phyloP scores from a whole-genome alignment of 2,888 invertebrate genomes.

The Tanytarsus gracilentus region DNA sequence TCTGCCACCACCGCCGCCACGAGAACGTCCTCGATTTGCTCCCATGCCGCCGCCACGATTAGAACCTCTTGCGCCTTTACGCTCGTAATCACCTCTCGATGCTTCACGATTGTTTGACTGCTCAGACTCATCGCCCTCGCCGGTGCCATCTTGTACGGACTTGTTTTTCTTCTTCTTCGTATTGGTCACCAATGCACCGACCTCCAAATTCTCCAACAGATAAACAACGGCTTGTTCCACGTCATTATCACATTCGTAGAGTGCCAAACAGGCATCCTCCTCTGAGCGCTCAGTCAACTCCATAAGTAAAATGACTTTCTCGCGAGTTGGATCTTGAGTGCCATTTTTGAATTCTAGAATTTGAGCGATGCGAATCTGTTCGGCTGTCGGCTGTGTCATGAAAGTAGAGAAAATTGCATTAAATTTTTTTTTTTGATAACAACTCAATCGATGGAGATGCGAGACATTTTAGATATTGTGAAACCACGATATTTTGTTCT shows the following conservation, averaged over 20 bases:
- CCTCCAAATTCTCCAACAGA: conserved; percentile 42
- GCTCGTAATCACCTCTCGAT: conserved; percentile 35
- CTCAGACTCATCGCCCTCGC: conserved; percentile 42
- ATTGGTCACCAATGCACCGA: conserved; percentile 73
- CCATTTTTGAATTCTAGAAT: conserved; percentile 63
- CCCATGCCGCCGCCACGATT: conserved; percentile 1
- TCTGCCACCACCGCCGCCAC: conserved; percentile 44
- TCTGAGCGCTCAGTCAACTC: conserved; percentile 84
- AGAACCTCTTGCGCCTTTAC: not conserved
- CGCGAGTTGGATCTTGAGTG: conserved; percentile 53
- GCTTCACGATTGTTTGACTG: conserved; percentile 34
- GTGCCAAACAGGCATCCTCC: conserved; percentile 84
- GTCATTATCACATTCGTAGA: conserved; percentile 89
- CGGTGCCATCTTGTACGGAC: conserved; percentile 49
- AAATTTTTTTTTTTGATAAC: too few species aligned
- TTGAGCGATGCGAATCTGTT: conserved; percentile 76
- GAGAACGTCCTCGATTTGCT: conserved; percentile 39
- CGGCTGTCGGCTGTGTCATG: conserved; percentile 66
- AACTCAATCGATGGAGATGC: too few species aligned
- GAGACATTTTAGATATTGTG: too few species aligned
- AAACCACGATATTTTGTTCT: too few species aligned
- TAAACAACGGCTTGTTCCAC: conserved; percentile 55
- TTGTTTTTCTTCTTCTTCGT: conserved; percentile 82
- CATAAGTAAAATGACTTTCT: conserved; percentile 71
- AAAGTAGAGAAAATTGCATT: too few species aligned